Evolutionary conservation across 1,140 invertebrate species (phyloP), one percentile per base, ranked within the genome.

Genomic region (Ephestia elutella): DNA sequence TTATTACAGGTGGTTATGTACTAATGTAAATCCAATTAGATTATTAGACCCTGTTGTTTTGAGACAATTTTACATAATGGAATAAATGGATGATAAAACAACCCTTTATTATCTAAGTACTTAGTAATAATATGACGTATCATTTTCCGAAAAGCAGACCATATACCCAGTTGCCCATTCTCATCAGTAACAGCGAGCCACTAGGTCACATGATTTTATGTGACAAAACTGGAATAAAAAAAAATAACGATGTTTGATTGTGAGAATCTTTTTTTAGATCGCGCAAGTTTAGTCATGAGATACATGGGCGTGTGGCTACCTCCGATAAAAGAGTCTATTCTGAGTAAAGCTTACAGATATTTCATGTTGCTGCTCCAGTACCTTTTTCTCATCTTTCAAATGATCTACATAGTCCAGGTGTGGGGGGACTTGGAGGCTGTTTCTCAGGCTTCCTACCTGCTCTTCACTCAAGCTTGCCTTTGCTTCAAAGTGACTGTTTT

Each of bases 401-500:
- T 73, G 5, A 73, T 86, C 55, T 83, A 80, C 28, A 84, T 88
- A 10, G 30, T 75, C 4, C 66, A 80, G 57, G 78, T 86, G 0
- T 84, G 80, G 76, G 82, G 81, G 4, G 83, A 88, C 35, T 61
- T 86, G 15, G 82, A 84, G 15, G 81, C 79, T 0, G 73, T 86
- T 2, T 82, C 81, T 0, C 74, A 88, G 28, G 75, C 82, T 4
- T 81, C 73, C 0, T 88, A 86, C 18, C 55, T 86, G 49, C 61
- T 86, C 10, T 83, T 88, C 58, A 86, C 86, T 0, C 83, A 88
- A 35, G 81, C 83, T 4, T 83, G 80, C 60, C 67, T 88, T 20
- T 86, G 83, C 60, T 80, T 84, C 11, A 88, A 88, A 74, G 63
- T 88, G 7, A 80, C 82, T 0, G 72, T 83, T 32, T 70, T 86